These are phyloP conservation scores for Taphrorychus bicolor DNA, from an alignment of 2,888 invertebrate genomes.

Conservation along the genomic window DNA sequence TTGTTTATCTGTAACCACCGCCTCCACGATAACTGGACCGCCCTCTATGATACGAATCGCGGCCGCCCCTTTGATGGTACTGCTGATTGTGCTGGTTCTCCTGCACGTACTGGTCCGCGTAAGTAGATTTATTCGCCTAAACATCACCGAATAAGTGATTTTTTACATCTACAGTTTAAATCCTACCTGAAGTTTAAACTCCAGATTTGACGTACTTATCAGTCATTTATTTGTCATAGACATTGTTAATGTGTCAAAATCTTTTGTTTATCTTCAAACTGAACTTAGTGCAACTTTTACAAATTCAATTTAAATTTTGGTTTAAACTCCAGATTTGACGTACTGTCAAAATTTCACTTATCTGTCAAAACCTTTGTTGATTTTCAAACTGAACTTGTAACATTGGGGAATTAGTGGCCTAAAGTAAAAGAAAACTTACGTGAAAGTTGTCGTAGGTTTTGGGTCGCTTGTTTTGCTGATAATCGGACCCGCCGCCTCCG, in stretches of 20 bases:
- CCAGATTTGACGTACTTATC: no score
- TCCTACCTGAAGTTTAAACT: no score
- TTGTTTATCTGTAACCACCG: constrained; percentile 45
- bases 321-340: no score
- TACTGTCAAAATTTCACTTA: no score
- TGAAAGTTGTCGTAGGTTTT: constrained; percentile 59
- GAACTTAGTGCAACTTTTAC: no score
- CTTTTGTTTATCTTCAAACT: no score
- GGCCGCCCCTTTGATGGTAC: constrained; percentile 55
- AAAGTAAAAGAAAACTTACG: constrained; percentile 35
- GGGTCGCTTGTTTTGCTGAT: constrained; percentile 55
- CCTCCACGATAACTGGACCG: constrained; percentile 41
- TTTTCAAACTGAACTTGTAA: no score
- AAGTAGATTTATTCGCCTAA: constrained; percentile 54
- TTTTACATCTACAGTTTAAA: no score
- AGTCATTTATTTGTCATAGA: not conserved
- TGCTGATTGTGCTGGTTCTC: constrained; percentile 58
- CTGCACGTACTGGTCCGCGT: constrained; percentile 60
- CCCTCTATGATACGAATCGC: constrained; percentile 57
- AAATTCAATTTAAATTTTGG: not conserved
- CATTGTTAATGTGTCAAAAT: no score
- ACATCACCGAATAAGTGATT: not conserved
- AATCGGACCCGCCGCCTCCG: constrained; percentile 42
- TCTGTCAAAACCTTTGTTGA: no score
- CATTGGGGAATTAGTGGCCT: not conserved